Base-by-base conservation (phyloP, 1,140 invertebrate species). In the Drosophila trapezifrons region DNA sequence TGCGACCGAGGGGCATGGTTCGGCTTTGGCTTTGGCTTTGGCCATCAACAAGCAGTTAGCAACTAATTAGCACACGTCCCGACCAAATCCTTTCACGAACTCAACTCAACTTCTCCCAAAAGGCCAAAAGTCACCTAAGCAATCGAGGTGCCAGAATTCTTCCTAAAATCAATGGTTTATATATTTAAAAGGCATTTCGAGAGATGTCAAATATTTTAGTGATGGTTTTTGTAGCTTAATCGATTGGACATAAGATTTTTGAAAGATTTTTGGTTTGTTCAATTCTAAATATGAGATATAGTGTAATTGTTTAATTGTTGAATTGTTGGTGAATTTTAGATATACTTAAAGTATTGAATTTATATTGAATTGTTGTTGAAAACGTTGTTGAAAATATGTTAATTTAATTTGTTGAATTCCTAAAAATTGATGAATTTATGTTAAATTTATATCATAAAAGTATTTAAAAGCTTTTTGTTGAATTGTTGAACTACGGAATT, bases 21-120 rank as follows among this genome's bases (percentile, higher is more conserved):
- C 32, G 47, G 47, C n/a, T 47, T 47, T 25, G n/a, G n/a, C n/a
- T 52, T 20, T 51, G 49, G 52, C 27, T 9, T 22, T 38, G 45
- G 51, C 32, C 63, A 78, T 69, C 75, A 69, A 40, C 40, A 57
- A 62, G 37, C 47, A 70, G 56, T 84, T 79, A 59, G 56, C 64
- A 79, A 65, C 80, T 76, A 79, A 82, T 84, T 79, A 83, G 52
- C 47, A 42, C 43, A 60, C 60, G 45, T 69, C 65, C 20, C 27
- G 20, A 37, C 27, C 45, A 35, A 57, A 71, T 57, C 65, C 67
- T 70, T 56, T 46, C 40, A 18, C 40, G 10, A 45, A 40, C 49
- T 29, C 32, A 7, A 32, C 10, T 32, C 22, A 22, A 22, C n/a
- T 40, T 15, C 27, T 20, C 4, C 10, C 38, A 17, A 40, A 54